phyloP scores from a whole-genome alignment of 2,888 invertebrate genomes.

The Ophraella communa region DNA sequence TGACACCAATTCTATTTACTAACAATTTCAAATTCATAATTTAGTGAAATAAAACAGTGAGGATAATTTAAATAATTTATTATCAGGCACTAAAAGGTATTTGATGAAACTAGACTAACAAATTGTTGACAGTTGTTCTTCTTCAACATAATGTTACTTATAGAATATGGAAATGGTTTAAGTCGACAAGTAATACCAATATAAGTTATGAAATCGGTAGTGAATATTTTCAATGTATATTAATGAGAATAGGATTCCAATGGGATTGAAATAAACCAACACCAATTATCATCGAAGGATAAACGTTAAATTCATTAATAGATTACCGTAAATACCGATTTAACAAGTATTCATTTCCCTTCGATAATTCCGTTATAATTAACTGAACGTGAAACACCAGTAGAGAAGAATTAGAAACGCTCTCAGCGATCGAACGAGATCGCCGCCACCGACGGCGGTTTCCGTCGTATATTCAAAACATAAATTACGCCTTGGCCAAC shows the following conservation, averaged over 20 bases:
- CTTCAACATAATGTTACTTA: too few species aligned
- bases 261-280: background rate
- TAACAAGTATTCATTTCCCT: conserved; percentile 11
- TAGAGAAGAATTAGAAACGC: conserved; percentile 21
- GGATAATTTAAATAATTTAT: too few species aligned
- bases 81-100: too few species aligned
- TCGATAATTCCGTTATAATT: conserved; percentile 9
- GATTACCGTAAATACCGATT: conserved; percentile 12
- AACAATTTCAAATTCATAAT: too few species aligned
- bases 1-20: too few species aligned
- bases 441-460: background rate
- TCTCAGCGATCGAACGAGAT: conserved; percentile 2
- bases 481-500: conserved; percentile 50
- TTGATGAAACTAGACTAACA: too few species aligned
- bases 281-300: background rate
- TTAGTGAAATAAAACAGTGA: too few species aligned
- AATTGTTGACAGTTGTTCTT: too few species aligned
- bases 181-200: too few species aligned
- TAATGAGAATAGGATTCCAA: background rate
- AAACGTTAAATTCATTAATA: conserved; percentile 12
- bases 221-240: background rate
- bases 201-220: too few species aligned
- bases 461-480: conserved; percentile 30
- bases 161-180: too few species aligned
- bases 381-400: conserved; percentile 17